These are phyloP conservation scores for Acanthopleura granulata DNA, from an alignment of 2,888 invertebrate genomes.

Conservation along the genomic window DNA sequence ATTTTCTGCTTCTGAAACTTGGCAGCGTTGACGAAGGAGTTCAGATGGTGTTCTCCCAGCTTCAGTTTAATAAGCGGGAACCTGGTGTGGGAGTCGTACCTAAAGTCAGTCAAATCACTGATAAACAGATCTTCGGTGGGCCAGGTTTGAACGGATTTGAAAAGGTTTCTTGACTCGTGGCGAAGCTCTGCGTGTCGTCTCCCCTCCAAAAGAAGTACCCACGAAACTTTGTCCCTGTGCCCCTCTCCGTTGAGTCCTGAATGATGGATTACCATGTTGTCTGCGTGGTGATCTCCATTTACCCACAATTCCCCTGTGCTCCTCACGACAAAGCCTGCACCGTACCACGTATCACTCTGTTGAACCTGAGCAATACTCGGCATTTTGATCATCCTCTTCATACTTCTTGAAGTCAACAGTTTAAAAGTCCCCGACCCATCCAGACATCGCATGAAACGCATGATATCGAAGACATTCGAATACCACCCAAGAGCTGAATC, in stretches of 20 bases:
- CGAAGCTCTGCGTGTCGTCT: slow-evolving; percentile 34
- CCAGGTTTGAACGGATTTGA: slow-evolving; percentile 29
- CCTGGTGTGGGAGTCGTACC: slow-evolving; percentile 32
- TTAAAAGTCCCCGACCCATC: slow-evolving; percentile 29
- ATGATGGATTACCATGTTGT: slow-evolving; percentile 54
- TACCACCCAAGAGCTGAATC: slow-evolving; percentile 63
- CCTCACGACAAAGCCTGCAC: slow-evolving; percentile 49
- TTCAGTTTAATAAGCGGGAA: slow-evolving; percentile 45
- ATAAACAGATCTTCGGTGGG: slow-evolving; percentile 36
- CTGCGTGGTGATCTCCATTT: slow-evolving; percentile 47
- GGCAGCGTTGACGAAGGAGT: slow-evolving; percentile 53
- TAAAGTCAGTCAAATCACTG: slow-evolving; percentile 51
- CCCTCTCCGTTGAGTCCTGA: slow-evolving; percentile 27
- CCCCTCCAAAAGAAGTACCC: slow-evolving; percentile 51
- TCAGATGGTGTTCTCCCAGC: slow-evolving; percentile 57
- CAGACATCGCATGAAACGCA: slow-evolving; percentile 52
- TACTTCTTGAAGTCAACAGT: slow-evolving; percentile 44
- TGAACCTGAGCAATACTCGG: slow-evolving; percentile 30
- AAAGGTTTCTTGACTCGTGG: slow-evolving; percentile 42
- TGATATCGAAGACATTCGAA: slow-evolving; percentile 58
- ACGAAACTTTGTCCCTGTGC: slow-evolving; percentile 34
- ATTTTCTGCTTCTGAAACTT: slow-evolving; percentile 48
- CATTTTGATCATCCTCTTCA: slow-evolving; percentile 36
- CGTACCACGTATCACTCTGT: slow-evolving; percentile 44
- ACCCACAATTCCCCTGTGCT: slow-evolving; percentile 54